Evolutionary conservation across 2,113 vertebrate species (phyloP).

Genomic region (Dunckerocampus dactyliophorus): DNA sequence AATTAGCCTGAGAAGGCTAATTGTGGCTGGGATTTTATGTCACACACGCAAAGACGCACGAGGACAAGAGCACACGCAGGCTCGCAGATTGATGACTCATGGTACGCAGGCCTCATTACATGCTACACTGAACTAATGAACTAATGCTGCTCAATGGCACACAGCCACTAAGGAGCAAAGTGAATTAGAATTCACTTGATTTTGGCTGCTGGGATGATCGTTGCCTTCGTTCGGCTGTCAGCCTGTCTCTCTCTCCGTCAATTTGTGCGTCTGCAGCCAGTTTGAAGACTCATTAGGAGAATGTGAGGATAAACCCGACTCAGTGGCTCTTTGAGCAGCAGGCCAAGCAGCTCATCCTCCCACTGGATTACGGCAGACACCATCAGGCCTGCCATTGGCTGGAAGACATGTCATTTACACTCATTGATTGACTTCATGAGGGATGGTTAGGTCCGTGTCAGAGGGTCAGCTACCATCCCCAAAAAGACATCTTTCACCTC

Average conservation of each 20-base stretch:
- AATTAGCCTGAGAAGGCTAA: conserved; percentile 58
- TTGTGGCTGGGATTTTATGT: conserved; percentile 50
- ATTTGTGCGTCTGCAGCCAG: conserved; percentile 25
- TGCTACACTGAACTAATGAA: conserved; percentile 35
- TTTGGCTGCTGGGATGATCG: conserved; percentile 5
- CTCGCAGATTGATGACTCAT: conserved; percentile 48
- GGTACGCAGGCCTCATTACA: conserved; percentile 41
- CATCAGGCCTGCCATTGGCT: conserved; percentile 35
- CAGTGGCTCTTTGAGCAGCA: conserved; percentile 41
- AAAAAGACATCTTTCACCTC: not conserved
- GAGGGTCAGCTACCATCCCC: not conserved
- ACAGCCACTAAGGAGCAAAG: conserved; percentile 36
- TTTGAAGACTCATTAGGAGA: conserved; percentile 32
- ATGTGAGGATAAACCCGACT: conserved; percentile 55
- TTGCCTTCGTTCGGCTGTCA: conserved; percentile 3
- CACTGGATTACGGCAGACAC: conserved; percentile 52
- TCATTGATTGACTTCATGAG: conserved; percentile 3
- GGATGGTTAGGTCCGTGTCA: conserved; percentile 9
- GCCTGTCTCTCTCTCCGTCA: conserved; percentile 1
- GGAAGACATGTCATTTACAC: conserved; percentile 15
- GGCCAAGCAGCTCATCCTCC: conserved; percentile 39
- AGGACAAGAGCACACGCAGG: conserved; percentile 33
- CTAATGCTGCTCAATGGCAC: conserved; percentile 48
- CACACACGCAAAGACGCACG: conserved; percentile 46
- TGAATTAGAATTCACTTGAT: conserved; percentile 27